Conservation (phyloP, 2,113 vertebrate species). For the Pampusana beccarii region DNA sequence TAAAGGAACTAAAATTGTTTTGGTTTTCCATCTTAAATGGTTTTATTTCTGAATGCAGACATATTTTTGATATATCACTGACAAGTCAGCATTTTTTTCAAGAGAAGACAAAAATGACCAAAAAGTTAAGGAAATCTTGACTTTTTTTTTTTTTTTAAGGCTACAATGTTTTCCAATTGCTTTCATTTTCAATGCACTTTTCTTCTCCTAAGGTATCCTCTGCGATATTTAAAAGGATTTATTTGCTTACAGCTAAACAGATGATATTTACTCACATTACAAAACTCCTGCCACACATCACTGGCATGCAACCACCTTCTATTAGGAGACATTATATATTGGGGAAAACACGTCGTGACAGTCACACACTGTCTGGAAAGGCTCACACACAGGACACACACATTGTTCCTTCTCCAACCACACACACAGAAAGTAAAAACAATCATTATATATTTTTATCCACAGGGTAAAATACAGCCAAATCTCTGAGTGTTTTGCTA, state of each 20-base stretch:
- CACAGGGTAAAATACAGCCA: background rate
- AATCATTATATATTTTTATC: background rate
- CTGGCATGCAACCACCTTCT: background rate
- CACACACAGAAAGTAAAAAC: fast-evolving
- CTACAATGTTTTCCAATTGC: background rate
- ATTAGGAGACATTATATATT: background rate
- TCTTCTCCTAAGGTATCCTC: background rate
- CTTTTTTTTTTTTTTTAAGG: background rate
- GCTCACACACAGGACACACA: background rate
- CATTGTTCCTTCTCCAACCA: background rate
- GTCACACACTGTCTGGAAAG: background rate
- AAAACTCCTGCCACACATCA: background rate
- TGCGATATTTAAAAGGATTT: constrained; percentile 1
- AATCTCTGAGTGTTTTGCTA: background rate
- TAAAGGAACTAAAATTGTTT: background rate
- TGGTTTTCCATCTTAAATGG: background rate
- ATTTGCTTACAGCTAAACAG: constrained; percentile 8
- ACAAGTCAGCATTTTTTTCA: background rate
- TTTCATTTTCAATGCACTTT: background rate
- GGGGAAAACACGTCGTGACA: background rate
- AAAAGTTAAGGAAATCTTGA: background rate
- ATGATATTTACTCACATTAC: background rate
- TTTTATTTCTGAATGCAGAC: background rate
- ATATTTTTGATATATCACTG: background rate
- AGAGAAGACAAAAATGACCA: background rate